A percentile compares a stretch with the other conserved stretches of the same genome.
Evolutionary conservation across 1,140 invertebrate genomes (phyloP).

Genomic region (Asbolus verrucosus): DNA sequence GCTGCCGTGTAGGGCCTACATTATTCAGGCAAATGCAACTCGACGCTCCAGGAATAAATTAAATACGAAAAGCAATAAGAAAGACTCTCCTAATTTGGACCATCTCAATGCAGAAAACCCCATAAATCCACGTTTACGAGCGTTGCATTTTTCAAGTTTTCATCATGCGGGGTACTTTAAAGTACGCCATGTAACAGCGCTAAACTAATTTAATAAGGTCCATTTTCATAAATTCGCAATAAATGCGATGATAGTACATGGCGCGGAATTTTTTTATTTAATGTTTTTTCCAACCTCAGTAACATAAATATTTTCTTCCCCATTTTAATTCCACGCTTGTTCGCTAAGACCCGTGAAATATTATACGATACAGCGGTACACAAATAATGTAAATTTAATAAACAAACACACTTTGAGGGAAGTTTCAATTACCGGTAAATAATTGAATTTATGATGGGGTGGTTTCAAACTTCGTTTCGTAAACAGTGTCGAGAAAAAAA

Average conservation of each 20-base stretch:
- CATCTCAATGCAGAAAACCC: not conserved
- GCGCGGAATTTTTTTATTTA: not conserved
- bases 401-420: constrained; percentile 6
- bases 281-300: not conserved
- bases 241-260: not conserved
- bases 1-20: no score
- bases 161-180: constrained; percentile 28
- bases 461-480: not conserved
- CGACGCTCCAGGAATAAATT: constrained; percentile 6
- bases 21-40: no score
- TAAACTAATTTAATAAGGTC: constrained; percentile 34
- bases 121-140: constrained; percentile 30
- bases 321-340: not conserved
- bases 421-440: constrained; percentile 17
- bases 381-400: constrained; percentile 13
- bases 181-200: constrained; percentile 11
- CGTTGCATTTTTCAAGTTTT: constrained; percentile 30
- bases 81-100: constrained; percentile 8
- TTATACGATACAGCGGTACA: no score
- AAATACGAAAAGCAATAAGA: no score
- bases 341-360: not conserved
- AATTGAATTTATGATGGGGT: constrained; percentile 19
- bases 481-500: not conserved
- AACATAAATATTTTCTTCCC: not conserved
- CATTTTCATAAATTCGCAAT: constrained; percentile 28